Evolutionary conservation across 2,888 invertebrate genomes (phyloP).

Genomic region (Chloroclysta siterata): DNA sequence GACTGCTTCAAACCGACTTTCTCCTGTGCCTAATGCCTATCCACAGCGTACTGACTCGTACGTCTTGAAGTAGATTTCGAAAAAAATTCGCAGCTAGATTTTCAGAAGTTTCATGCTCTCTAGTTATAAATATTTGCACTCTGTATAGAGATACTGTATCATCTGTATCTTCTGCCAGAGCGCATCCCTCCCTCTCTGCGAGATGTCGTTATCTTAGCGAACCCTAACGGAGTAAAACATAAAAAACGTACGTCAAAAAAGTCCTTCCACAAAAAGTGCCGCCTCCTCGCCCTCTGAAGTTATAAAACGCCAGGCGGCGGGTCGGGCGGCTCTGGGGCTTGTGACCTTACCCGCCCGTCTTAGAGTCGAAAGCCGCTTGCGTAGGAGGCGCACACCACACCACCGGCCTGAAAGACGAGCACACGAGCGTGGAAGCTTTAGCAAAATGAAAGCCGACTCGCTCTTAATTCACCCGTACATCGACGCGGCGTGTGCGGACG

Average conservation of each 20-base stretch:
- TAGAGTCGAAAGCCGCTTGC: slow-evolving; percentile 69
- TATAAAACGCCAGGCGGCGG: slow-evolving; percentile 79
- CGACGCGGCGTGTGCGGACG: slow-evolving; percentile 69
- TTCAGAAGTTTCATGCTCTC: slow-evolving; percentile 25
- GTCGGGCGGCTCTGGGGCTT: slow-evolving; percentile 56
- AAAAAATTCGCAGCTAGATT: slow-evolving; percentile 7
- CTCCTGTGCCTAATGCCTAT: slow-evolving; percentile 16
- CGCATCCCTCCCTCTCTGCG: slow-evolving; percentile 71
- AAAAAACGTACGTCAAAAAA: slow-evolving; percentile 85
- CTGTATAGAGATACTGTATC: slow-evolving; percentile 40
- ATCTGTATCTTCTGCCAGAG: slow-evolving; percentile 62
- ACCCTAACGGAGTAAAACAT: slow-evolving; percentile 83
- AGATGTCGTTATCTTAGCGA: slow-evolving; percentile 82
- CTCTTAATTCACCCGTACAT: slow-evolving; percentile 84
- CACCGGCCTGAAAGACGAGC: slow-evolving; percentile 77
- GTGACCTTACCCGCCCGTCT: slow-evolving; percentile 65
- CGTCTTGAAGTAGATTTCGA: neutral
- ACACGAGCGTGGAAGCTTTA: slow-evolving; percentile 84
- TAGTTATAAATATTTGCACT: slow-evolving; percentile 19
- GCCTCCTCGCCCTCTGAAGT: slow-evolving; percentile 79
- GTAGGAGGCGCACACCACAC: slow-evolving; percentile 62
- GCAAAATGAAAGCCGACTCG: slow-evolving; percentile 85
- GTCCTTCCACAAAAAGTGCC: slow-evolving; percentile 82
- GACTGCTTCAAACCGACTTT: slow-evolving; percentile 47
- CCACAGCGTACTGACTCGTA: neutral